Evolutionary conservation across 2,113 vertebrate genomes (phyloP).

Genomic region (Syngnathus scovelli): DNA sequence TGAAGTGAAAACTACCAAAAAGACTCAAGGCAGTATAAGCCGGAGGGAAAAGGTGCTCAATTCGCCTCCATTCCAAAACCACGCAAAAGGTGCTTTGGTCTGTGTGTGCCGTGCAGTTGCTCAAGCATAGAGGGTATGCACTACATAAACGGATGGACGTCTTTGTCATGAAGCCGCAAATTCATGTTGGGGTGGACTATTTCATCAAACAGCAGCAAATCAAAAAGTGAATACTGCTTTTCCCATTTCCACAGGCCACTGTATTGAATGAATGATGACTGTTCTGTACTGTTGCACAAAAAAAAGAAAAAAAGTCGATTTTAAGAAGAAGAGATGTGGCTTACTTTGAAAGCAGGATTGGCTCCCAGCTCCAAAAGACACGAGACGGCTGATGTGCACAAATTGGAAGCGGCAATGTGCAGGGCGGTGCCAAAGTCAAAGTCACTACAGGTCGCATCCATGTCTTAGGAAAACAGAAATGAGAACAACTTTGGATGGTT

Average conservation of each 20-base stretch:
- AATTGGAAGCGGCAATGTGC: conserved; percentile 92
- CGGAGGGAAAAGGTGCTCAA: too few relatives aligned
- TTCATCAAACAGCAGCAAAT: background rate
- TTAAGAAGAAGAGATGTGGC: conserved; percentile 15
- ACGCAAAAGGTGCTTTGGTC: too few relatives aligned
- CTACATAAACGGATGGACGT: too few relatives aligned
- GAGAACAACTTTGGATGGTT: background rate
- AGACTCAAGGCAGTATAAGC: too few relatives aligned
- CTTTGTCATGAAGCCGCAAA: too few relatives aligned
- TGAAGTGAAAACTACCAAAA: too few relatives aligned
- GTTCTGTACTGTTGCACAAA: background rate
- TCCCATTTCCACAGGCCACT: background rate
- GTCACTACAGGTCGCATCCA: conserved; percentile 96
- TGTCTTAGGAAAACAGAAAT: conserved; percentile 66
- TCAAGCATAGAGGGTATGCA: too few relatives aligned
- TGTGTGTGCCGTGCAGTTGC: too few relatives aligned
- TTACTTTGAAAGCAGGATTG: conserved; percentile 93
- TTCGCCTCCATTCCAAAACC: too few relatives aligned
- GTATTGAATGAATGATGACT: background rate
- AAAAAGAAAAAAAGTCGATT: background rate
- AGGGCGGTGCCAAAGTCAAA: conserved; percentile 96
- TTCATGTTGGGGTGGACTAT: too few relatives aligned
- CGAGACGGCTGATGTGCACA: conserved; percentile 84
- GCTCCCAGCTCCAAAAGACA: conserved; percentile 89
- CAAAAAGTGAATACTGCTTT: background rate